Evolutionary conservation across 2,888 invertebrate genomes (phyloP).

Genomic region (Phoronis australis): DNA sequence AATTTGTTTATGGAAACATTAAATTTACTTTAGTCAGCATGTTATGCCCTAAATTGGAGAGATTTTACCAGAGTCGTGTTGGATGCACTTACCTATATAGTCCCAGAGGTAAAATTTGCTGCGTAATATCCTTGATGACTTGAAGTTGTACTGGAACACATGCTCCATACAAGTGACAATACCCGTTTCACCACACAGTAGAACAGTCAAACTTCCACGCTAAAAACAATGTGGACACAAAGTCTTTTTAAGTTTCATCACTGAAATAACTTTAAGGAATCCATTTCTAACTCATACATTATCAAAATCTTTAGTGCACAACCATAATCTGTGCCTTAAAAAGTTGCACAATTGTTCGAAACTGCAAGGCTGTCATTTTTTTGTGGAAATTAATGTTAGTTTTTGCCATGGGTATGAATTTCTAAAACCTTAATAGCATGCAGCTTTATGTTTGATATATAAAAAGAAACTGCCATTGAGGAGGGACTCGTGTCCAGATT

Average conservation of each 20-base stretch:
- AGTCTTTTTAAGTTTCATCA: not conserved
- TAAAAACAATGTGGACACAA: conserved; percentile 22
- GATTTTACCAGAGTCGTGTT: no score
- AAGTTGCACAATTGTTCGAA: no score
- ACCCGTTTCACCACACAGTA: conserved; percentile 92
- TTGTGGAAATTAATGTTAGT: no score
- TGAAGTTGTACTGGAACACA: conserved; percentile 92
- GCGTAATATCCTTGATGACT: conserved; percentile 85
- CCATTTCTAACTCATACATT: not conserved
- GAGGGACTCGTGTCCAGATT: not conserved
- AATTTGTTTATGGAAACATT: conserved; percentile 4
- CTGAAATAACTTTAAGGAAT: not conserved
- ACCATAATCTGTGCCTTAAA: not conserved
- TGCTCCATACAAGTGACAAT: conserved; percentile 89
- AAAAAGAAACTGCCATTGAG: no score
- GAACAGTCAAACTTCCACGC: conserved; percentile 66
- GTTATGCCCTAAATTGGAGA: no score
- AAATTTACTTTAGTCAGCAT: not conserved
- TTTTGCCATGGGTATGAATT: no score
- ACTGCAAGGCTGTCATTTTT: no score
- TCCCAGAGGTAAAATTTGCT: conserved; percentile 94
- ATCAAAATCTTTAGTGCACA: not conserved
- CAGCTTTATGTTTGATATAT: no score
- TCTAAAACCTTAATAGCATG: no score
- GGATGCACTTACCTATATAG: conserved; percentile 72